Evolutionary conservation across 2,113 vertebrate species (phyloP).

Genomic region (Atlantisia rogersi): DNA sequence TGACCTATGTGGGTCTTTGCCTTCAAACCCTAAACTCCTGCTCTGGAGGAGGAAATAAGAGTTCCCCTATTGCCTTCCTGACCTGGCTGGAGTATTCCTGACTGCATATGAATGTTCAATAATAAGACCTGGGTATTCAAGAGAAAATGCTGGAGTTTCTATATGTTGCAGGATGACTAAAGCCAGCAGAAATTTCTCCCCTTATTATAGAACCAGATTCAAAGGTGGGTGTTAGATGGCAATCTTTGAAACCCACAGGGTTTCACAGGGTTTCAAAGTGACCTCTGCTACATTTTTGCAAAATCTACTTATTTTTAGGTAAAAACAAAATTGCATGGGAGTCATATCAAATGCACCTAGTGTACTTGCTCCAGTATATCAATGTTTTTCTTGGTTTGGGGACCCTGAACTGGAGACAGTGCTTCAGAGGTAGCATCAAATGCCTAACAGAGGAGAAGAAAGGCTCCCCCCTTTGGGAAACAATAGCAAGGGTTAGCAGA

Average conservation of each 20-base stretch:
- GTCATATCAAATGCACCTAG: background rate
- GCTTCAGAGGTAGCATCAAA: background rate
- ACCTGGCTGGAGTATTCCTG: background rate
- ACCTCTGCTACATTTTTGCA: background rate
- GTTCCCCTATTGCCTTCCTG: accelerated
- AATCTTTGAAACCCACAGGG: background rate
- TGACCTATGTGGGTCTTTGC: background rate
- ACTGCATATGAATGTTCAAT: background rate
- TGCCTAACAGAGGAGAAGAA: background rate
- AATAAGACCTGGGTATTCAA: background rate
- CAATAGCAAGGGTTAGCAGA: background rate
- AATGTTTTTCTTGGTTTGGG: background rate
- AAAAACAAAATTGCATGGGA: background rate
- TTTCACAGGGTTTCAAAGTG: background rate
- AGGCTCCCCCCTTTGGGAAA: background rate
- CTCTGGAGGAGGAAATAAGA: background rate
- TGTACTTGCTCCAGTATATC: background rate
- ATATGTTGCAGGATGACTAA: background rate
- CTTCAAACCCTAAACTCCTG: background rate
- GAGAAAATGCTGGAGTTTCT: background rate
- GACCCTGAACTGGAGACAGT: background rate
- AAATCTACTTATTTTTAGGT: background rate
- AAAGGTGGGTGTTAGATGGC: background rate
- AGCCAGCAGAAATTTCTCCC: background rate
- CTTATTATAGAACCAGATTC: background rate